A percentile compares a stretch with the other conserved stretches of the same genome.
Evolutionary conservation across 2,113 vertebrate species (phyloP).

Genomic region (Jacana jacana): DNA sequence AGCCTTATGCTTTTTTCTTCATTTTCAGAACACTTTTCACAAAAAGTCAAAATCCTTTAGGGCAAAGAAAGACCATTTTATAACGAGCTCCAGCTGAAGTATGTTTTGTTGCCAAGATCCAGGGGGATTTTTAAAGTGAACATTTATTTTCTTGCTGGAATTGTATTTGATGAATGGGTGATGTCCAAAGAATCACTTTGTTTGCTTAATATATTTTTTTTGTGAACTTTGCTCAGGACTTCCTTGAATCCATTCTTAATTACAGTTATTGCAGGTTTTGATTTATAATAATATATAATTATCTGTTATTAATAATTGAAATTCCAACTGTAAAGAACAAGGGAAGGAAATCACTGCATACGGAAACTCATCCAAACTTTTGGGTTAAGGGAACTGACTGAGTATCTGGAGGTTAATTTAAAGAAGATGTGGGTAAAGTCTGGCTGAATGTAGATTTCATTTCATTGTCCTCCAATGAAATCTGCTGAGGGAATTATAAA

Average conservation of each 20-base stretch:
- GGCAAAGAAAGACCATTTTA: background rate
- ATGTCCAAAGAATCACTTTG: background rate
- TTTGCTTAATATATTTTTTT: background rate
- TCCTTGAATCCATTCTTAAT: background rate
- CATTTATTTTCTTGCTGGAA: background rate
- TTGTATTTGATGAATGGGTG: background rate
- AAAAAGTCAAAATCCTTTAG: background rate
- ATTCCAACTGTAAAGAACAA: background rate
- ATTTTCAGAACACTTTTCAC: background rate
- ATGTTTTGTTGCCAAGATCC: background rate
- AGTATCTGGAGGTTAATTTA: background rate
- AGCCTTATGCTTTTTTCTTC: background rate
- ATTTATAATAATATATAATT: background rate
- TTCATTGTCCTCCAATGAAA: background rate
- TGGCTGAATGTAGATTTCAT: background rate
- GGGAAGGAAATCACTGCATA: background rate
- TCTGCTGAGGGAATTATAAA: background rate
- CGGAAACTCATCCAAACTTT: background rate
- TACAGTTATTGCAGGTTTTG: background rate
- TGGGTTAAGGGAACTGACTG: background rate
- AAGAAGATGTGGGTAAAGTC: background rate
- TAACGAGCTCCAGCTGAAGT: background rate
- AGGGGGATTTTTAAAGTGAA: background rate
- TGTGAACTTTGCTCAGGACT: background rate
- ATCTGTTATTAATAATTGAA: background rate